A percentile compares a stretch with the other conserved stretches of the same genome.
Evolutionary conservation across 2,888 invertebrate genomes (phyloP).

Genomic region (Erebia epiphron): DNA sequence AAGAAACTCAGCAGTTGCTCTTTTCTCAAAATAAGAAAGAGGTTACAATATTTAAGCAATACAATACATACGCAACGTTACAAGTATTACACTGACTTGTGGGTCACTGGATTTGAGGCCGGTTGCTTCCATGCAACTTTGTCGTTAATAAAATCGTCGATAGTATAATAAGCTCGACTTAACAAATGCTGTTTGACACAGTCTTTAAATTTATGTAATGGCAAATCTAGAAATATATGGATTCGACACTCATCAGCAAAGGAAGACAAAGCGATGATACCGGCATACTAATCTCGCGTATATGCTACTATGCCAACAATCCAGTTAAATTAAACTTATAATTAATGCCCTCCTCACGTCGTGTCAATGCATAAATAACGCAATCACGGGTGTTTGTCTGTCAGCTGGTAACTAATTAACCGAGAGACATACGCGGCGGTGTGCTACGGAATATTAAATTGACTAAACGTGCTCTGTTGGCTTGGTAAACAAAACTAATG

Average conservation of each 20-base stretch:
- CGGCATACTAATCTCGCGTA: background rate
- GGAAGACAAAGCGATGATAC: background rate
- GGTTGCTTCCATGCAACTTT: too few species aligned
- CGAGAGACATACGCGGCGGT: conserved; percentile 23
- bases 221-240: too few species aligned
- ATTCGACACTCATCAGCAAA: background rate
- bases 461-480: background rate
- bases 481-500: conserved; percentile 3
- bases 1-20: too few species aligned
- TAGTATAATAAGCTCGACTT: too few species aligned
- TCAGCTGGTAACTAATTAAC: conserved; percentile 37
- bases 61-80: too few species aligned
- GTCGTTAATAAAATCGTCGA: too few species aligned
- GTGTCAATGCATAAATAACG: conserved; percentile 35
- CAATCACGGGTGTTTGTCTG: conserved; percentile 38
- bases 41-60: too few species aligned
- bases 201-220: too few species aligned
- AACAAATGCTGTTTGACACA: too few species aligned
- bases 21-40: too few species aligned
- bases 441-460: conserved; percentile 17
- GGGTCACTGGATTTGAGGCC: too few species aligned
- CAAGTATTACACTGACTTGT: too few species aligned
- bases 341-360: conserved; percentile 24
- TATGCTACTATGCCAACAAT: conserved; percentile 16
- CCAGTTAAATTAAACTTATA: conserved; percentile 25